phyloP scores from a whole-genome alignment of 2,113 vertebrate genomes.

The Promerops cafer region DNA sequence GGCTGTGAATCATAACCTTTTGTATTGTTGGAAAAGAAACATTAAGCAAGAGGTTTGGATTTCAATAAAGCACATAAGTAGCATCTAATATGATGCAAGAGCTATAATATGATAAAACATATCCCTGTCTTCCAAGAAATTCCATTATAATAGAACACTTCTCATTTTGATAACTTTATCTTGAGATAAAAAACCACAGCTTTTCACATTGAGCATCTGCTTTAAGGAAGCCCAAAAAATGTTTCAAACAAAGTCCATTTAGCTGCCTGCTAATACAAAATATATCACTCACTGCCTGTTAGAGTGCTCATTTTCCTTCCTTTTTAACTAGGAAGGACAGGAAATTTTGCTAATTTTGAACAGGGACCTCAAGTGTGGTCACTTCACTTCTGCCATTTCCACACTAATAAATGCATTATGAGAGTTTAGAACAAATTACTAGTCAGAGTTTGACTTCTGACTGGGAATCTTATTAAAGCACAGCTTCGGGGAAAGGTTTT shows the following conservation, averaged over 20 bases:
- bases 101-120: constrained; percentile 31
- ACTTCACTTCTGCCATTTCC: constrained; percentile 59
- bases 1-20: constrained; percentile 58
- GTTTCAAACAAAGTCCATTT: constrained; percentile 57
- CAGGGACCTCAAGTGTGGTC: not conserved
- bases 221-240: constrained; percentile 49
- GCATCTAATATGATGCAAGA: constrained; percentile 50
- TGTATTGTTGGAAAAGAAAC: constrained; percentile 29
- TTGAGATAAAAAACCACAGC: not conserved
- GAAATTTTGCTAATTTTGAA: constrained; percentile 31
- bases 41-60: constrained; percentile 25
- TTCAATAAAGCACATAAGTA: constrained; percentile 43
- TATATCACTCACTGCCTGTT: not conserved
- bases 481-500: constrained; percentile 70
- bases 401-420: constrained; percentile 66
- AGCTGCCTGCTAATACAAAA: constrained; percentile 7
- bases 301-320: not conserved
- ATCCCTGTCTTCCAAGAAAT: constrained; percentile 56
- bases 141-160: constrained; percentile 59
- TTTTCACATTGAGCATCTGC: constrained; percentile 49
- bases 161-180: constrained; percentile 67
- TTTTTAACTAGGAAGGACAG: constrained; percentile 18
- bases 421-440: constrained; percentile 67
- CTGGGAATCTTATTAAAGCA: constrained; percentile 71
- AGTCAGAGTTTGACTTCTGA: constrained; percentile 62